phyloP scores from a whole-genome alignment of 2,888 invertebrate species.

The Melanostoma scalare region DNA sequence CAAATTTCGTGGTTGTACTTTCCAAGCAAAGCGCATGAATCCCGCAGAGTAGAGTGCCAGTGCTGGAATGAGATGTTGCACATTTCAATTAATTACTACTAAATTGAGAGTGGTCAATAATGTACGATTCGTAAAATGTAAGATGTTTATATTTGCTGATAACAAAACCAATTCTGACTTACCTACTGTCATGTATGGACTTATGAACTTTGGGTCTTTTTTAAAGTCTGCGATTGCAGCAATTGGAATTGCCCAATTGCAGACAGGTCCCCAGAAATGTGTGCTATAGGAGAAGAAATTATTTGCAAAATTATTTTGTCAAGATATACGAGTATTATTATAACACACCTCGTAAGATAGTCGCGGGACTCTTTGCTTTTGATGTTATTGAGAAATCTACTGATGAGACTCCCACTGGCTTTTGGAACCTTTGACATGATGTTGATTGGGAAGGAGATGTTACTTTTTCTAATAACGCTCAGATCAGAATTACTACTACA shows the following conservation, averaged over 20 bases:
- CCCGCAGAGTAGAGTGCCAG: constrained; percentile 94
- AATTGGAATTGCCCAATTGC: constrained; percentile 99
- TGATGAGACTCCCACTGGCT: constrained; percentile 68
- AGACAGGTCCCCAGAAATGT: constrained; percentile 99
- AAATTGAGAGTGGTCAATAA: no score
- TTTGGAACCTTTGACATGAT: constrained; percentile 70
- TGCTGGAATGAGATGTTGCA: constrained; percentile 86
- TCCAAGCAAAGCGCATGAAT: constrained; percentile 99
- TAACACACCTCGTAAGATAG: constrained; percentile 91
- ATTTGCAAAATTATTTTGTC: no score
- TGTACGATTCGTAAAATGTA: no score
- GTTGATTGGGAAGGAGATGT: no score
- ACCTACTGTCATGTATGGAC: constrained; percentile 99
- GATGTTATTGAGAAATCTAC: constrained; percentile 84
- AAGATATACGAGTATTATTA: no score
- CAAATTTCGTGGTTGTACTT: constrained; percentile 96
- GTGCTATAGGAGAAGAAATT: constrained; percentile 84
- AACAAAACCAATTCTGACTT: constrained; percentile 77
- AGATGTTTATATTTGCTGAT: no score
- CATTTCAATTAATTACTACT: no score
- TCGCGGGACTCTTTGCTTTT: constrained; percentile 92
- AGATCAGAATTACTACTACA: no score
- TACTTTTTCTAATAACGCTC: no score
- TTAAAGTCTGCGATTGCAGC: constrained; percentile 95
- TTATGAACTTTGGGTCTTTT: constrained; percentile 95